Base-by-base conservation (phyloP, 2,888 invertebrate genomes). In the Epirrhoe tristata region DNA sequence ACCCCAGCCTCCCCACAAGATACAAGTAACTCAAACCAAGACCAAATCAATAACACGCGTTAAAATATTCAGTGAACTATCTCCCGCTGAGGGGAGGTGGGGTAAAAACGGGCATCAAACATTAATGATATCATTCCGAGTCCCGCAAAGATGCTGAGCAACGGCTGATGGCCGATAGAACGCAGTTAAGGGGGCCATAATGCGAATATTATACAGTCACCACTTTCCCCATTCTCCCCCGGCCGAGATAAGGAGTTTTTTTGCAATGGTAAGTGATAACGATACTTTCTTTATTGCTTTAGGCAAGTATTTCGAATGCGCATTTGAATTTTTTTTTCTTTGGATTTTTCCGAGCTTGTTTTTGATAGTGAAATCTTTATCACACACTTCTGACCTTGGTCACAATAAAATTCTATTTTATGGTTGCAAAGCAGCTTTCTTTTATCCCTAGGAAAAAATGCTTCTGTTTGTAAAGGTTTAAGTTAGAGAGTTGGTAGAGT, bases 181-280 rank as follows among this genome's bases (percentile, higher is more conserved):
- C 79, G 82, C 81, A 82, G 84, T 85, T 85, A 87, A 86, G 83
- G 79, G 83, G 81, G 73, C 70, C 82, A 80, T 92, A 91, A 93
- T 91, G 91, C 58, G 86, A 89, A 92, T 90, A 91, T 92, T 92
- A 92, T 92, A 88, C 92, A 87, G 89, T 84, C 80, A 79, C 78
- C 76, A 78, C 79, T 81, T 79, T 81, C 74, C 80, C 80, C 74
- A 72, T 75, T 78, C 73, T 72, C 68, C 73, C 74, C 71, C 65
- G 71, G 69, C 72, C 69, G 69, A 81, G 77, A 72, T 74, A 74
- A 64, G 55, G 60, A 62, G 60, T 51, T 52, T 62, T 69, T 70
- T 69, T 67, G 32, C 55, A 50, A 59, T 60, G 67, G 62, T 58
- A 63, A 67, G 59, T 62, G 69, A 69, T 70, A 70, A 67, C 67